Base-by-base conservation (phyloP, 2,797 vertebrate genomes). In the Acanthis flammea region DNA sequence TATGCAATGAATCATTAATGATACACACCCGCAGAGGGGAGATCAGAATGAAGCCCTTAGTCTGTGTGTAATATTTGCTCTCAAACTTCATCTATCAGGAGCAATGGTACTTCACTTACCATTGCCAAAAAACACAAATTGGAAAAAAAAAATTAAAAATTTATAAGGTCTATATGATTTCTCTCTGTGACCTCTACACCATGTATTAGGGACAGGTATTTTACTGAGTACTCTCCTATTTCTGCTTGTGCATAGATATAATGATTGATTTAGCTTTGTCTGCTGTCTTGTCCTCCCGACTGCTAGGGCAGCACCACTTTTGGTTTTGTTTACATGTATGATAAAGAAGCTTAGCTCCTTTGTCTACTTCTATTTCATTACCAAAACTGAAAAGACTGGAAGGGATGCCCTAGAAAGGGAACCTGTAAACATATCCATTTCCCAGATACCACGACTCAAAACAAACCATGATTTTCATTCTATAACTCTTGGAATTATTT, bases 1-100 rank as follows among this genome's bases (percentile, higher is more conserved):
- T 94, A 93, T 45, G 74, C 92, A 90, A 87, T 95, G 94, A 95
- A 96, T 96, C 93, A 95, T 95, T 96, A 97, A 96, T 95, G 93
- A 93, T 79, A 86, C 48, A 86, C 66, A 88, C 71, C 14, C 31
- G 0, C 88, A 93, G 80, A 95, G 67, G 54, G 47, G 60, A 93
- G 83, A 93, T 86, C 70, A 76, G 86, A 94, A 95, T 95, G 90
- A 93, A 95, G 80, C 88, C 79, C 60, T 88, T 90, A 78, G 70
- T 76, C 3, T 0, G 15, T 53, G 27, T 79, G 44, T 27, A 87
- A 53, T 92, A 92, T 82, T 92, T 84, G 77, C 71, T 90, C 62
- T 81, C 73, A 73, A 92, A 86, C 44, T 86, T 81, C 66, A 82
- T 86, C 74, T 84, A 10, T 78, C 41, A 84, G 73, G 14, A 81